These are phyloP conservation scores for Agapornis canus DNA, from an alignment of 2,797 vertebrate species.

Conservation along the genomic window DNA sequence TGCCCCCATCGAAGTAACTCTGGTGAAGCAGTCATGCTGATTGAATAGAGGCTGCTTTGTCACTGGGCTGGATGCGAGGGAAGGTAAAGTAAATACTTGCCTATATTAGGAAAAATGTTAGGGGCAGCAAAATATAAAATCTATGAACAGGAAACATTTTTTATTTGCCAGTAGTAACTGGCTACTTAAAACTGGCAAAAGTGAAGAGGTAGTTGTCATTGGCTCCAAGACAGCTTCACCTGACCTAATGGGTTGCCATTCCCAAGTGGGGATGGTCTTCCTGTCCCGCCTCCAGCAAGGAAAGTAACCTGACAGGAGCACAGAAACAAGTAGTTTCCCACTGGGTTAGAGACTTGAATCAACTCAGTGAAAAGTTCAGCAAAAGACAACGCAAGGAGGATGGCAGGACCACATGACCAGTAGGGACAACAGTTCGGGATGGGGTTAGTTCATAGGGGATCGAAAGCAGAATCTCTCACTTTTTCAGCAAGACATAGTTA, in stretches of 20 bases:
- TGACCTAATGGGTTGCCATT: not conserved
- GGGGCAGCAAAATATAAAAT: slow-evolving; percentile 4
- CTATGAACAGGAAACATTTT: slow-evolving; percentile 11
- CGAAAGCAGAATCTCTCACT: not conserved
- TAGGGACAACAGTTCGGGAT: not conserved
- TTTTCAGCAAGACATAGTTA: not conserved
- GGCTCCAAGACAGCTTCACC: slow-evolving; percentile 16
- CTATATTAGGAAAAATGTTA: slow-evolving; percentile 27
- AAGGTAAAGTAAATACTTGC: slow-evolving; percentile 21
- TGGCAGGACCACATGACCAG: not conserved
- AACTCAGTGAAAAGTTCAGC: not conserved
- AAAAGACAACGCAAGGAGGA: not conserved
- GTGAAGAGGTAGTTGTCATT: not conserved
- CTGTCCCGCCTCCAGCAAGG: not conserved
- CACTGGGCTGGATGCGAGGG: not conserved
- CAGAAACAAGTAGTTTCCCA: not conserved
- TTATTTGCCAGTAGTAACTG: slow-evolving; percentile 46
- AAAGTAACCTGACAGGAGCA: not conserved
- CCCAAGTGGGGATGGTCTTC: not conserved
- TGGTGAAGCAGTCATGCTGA: not conserved
- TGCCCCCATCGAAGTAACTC: not conserved
- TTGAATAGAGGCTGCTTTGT: slow-evolving; percentile 38
- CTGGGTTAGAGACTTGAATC: not conserved
- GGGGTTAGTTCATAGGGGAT: not conserved
- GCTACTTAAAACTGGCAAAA: not conserved